Conservation (phyloP, 2,888 invertebrate species). For the Notodonta ziczac region DNA sequence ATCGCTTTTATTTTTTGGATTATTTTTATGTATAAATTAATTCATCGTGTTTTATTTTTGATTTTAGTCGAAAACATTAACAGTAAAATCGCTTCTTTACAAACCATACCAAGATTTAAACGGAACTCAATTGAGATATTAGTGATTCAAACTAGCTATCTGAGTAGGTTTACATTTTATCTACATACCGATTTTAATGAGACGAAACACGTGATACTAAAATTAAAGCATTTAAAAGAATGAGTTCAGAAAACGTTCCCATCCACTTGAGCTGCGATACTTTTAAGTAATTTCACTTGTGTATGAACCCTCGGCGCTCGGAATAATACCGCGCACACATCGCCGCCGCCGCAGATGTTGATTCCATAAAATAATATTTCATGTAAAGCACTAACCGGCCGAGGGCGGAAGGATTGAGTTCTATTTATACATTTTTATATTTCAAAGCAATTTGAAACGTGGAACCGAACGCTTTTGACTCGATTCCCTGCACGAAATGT, state of each 20-base stretch:
- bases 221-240: slow-evolving; percentile 54
- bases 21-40: slow-evolving; percentile 15
- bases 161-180: neutral
- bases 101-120: neutral
- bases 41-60: too few species aligned
- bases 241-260: slow-evolving; percentile 68
- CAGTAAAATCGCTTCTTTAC: too few species aligned
- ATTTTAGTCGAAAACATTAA: too few species aligned
- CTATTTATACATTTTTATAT: slow-evolving; percentile 82
- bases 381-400: slow-evolving; percentile 82
- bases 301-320: slow-evolving; percentile 71
- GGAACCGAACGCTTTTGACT: slow-evolving; percentile 53
- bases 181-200: slow-evolving; percentile 29
- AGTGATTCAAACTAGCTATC: neutral
- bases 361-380: slow-evolving; percentile 85
- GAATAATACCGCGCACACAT: slow-evolving; percentile 68
- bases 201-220: slow-evolving; percentile 48
- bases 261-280: slow-evolving; percentile 78
- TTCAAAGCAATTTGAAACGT: slow-evolving; percentile 72
- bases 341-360: slow-evolving; percentile 76
- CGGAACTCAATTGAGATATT: neutral
- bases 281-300: slow-evolving; percentile 80
- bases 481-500: slow-evolving; percentile 31
- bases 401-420: slow-evolving; percentile 84
- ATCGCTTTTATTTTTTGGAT: slow-evolving; percentile 27